Evolutionary conservation across 2,888 invertebrate species (phyloP).

Genomic region (Drosophila mettleri): DNA sequence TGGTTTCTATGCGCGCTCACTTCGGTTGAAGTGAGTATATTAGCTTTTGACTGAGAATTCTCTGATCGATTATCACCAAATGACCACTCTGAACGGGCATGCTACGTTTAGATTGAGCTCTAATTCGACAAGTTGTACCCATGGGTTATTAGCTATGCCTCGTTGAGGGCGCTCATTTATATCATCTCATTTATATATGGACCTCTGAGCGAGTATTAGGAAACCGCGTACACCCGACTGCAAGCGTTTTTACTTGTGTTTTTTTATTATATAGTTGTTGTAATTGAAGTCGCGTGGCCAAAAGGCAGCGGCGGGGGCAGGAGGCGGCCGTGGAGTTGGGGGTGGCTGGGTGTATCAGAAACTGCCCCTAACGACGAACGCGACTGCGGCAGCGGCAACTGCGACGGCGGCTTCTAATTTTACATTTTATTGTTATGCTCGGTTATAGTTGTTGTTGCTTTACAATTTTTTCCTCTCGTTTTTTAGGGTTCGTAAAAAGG

Average conservation of each 20-base stretch:
- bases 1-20: neutral
- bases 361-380: constrained; percentile 56
- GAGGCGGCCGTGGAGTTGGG: neutral
- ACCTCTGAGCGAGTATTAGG: neutral
- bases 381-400: constrained; percentile 41
- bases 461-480: constrained; percentile 55
- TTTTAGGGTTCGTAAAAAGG: constrained; percentile 79
- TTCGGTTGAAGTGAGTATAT: neutral
- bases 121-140: too few species aligned
- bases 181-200: neutral
- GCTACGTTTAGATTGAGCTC: too few species aligned
- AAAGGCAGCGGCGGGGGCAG: neutral
- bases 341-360: constrained; percentile 24
- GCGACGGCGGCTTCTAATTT: constrained; percentile 71
- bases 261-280: constrained; percentile 47
- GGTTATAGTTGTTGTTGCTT: constrained; percentile 53
- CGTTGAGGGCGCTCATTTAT: neutral
- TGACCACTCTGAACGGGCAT: too few species aligned
- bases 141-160: neutral
- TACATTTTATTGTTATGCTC: constrained; percentile 75
- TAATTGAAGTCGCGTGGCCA: constrained; percentile 54
- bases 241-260: constrained; percentile 12
- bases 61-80: too few species aligned
- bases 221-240: neutral
- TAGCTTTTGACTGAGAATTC: too few species aligned